phyloP scores from a whole-genome alignment of 2,113 vertebrate species.

The Aleadryas rufinucha region DNA sequence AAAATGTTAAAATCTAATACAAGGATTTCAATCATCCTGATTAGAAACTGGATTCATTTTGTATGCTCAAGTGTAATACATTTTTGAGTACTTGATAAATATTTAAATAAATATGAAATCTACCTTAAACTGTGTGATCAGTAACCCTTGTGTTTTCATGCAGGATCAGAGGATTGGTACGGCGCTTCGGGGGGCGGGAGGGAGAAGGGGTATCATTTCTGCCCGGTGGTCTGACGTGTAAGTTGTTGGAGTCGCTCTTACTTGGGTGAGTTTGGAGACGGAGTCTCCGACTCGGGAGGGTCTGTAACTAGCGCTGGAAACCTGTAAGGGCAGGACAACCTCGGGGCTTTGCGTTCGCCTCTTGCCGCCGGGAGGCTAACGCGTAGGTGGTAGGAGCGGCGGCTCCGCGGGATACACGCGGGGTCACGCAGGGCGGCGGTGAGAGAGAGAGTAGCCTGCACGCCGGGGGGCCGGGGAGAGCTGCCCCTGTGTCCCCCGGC shows the following conservation, averaged over 20 bases:
- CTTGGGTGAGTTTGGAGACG: background rate
- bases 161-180: slow-evolving; percentile 3
- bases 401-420: too few species aligned
- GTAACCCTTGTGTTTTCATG: slow-evolving; percentile 42
- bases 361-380: rapidly evolving
- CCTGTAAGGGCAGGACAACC: background rate
- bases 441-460: rapidly evolving
- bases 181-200: background rate
- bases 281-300: background rate
- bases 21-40: slow-evolving; percentile 59
- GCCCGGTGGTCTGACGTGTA: background rate
- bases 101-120: slow-evolving; percentile 72
- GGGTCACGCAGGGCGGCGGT: background rate
- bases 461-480: rapidly evolving
- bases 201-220: background rate
- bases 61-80: slow-evolving; percentile 61
- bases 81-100: slow-evolving; percentile 67
- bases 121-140: slow-evolving; percentile 47
- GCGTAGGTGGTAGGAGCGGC: background rate
- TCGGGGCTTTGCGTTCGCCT: rapidly evolving
- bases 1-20: slow-evolving; percentile 28
- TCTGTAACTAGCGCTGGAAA: background rate
- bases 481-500: rapidly evolving
- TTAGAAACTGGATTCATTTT: slow-evolving; percentile 67
- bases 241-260: background rate